These are phyloP conservation scores for Perizoma flavofasciatum DNA, from an alignment of 2,888 invertebrate species.

Conservation along the genomic window DNA sequence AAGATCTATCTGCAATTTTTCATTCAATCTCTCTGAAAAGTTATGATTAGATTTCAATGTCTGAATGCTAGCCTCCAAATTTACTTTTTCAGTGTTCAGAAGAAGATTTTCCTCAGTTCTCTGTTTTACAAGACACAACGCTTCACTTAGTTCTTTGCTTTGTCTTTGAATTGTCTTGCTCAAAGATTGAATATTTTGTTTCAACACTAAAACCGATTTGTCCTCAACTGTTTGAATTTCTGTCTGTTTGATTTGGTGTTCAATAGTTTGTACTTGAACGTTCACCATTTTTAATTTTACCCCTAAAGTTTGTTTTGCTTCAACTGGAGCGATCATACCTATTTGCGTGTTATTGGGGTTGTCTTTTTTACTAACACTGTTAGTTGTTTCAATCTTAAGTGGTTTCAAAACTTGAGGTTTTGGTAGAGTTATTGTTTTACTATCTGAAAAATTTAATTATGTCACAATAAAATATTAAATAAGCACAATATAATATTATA, in stretches of 20 bases:
- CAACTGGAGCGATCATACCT: conserved; percentile 12
- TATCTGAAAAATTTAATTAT: conserved; percentile 53
- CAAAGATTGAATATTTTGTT: conserved; percentile 43
- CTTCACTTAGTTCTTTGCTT: conserved; percentile 63
- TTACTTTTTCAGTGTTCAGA: conserved; percentile 65
- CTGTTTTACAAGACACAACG: conserved; percentile 61
- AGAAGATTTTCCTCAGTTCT: conserved; percentile 59
- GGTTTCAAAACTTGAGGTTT: conserved; percentile 57
- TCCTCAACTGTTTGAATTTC: conserved; percentile 61
- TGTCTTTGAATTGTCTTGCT: conserved; percentile 49
- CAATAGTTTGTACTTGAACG: conserved; percentile 57
- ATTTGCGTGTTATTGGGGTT: conserved; percentile 6
- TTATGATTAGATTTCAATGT: conserved; percentile 53
- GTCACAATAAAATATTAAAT: neutral
- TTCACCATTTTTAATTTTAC: conserved; percentile 35
- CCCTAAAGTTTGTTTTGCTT: conserved; percentile 24
- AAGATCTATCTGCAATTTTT: conserved; percentile 49
- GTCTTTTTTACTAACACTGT: conserved; percentile 17
- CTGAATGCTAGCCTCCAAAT: conserved; percentile 58
- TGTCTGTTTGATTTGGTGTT: conserved; percentile 42
- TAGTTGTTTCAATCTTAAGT: conserved; percentile 31
- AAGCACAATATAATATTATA: neutral
- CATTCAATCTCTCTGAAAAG: conserved; percentile 59
- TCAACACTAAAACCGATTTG: conserved; percentile 43
- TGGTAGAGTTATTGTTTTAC: conserved; percentile 62